Base-by-base conservation (phyloP, 2,113 vertebrate genomes). In the Lichenostomus cassidix region DNA sequence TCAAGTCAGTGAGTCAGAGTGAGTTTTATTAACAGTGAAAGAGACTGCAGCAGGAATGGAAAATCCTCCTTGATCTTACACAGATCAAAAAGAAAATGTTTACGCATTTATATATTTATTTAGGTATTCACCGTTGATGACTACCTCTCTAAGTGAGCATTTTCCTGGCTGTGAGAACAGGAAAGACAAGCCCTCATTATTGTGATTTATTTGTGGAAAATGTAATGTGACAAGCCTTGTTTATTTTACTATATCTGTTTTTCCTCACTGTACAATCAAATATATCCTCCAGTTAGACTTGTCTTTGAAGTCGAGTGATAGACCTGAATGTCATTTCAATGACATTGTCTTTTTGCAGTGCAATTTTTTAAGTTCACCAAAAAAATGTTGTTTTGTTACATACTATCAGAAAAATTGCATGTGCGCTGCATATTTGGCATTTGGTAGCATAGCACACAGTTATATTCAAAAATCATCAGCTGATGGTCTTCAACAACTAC, bases 191-290 rank as follows among this genome's bases (percentile, higher is more conserved):
- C 5, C 18, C 84, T 83, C 71, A 59, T 83, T 88, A 80, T 12
- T 62, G 23, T 58, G 83, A 95, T 90, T 73, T 86, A 86, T 86
- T 83, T 83, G 28, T 88, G 68, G 75, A 95, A 94, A 96, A 96
- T 70, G 5, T 62, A 86, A 88, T 35, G 41, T 63, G 75, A 88
- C 71, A 65, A 86, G 50, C 8, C 29, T 80, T 91, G 52, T 83
- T 94, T 94, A 86, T 92, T 94, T 95, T 88, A 80, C 31, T 35
- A 29, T 81, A 86, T 90, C 68, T 74, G 8, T 69, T 77, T 53
- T 92, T 82, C 52, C 11, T 83, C 69, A 60, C 31, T 65, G 31
- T 80, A 83, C 33, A 88, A 33, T 65, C 37, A 92, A 90, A 94
- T 67, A 75, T 55, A 86, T 80, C 59, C 55, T 88, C 25, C n/a